Evolutionary conservation across 2,797 vertebrate species (phyloP), one percentile per base, ranked within the genome.

Genomic region (Eospalax fontanierii): DNA sequence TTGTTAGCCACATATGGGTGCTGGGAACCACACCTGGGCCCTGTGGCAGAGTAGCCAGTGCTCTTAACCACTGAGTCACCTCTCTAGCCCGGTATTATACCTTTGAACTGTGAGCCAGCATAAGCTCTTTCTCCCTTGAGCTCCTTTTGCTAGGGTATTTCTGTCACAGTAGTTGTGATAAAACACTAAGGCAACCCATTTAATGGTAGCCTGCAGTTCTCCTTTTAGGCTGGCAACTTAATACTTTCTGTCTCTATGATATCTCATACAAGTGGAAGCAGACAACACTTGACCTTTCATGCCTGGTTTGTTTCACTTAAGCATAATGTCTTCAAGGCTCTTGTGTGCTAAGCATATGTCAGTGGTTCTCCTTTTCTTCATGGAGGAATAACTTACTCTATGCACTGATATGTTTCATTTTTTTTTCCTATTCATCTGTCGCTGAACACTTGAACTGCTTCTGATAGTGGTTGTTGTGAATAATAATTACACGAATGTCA

Each of bases 301-400:
- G 28, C 28, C 57, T 89, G 43, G 19, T 0, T 92, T 85, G 76
- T 76, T 96, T 93, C 30, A 85, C 73, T 87, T 46, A 46, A 38
- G 21, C 21, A 70, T 19, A 35, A 6, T 78, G 54, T 78, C 78
- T 61, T 95, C 38, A 40, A 71, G 43, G 38, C 89, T 87, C 61
- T 54, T 35, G 16, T 38, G 33, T 43, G n/a, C 65, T 73, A n/a
- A 66, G 46, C 50, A 70, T 19, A n/a, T 74, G 30, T 46, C 66
- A 40, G 40, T 54, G 79, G 50, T 61, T 14, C 6, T 14, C 68
- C 30, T 15, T 73, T 70, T 94, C 30, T 65, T 66, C 40, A 22
- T 8, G 65, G 35, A 76, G 14, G 50, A 87, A 43, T 40, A 65
- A 61, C 59, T 10, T 6, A 40, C 6, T 59, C 12, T 66, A 28